Base-by-base conservation (phyloP, 2,888 invertebrate species). In the Ernsta delagoae region DNA sequence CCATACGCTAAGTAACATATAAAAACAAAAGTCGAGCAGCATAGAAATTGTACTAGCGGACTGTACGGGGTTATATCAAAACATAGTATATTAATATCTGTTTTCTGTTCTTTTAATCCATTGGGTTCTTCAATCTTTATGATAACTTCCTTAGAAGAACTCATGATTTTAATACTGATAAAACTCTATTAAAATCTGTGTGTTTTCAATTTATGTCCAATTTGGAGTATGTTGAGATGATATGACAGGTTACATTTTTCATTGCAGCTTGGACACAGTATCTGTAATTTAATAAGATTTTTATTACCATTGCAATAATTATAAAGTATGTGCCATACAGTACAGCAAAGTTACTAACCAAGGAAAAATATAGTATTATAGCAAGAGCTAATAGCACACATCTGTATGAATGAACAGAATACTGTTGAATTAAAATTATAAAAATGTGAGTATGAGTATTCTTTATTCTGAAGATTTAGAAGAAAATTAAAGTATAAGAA, bases 1-100 rank as follows among this genome's bases (percentile, higher is more conserved):
- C 98, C 99, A 94, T 99, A 99, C 0, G 98, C 93, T 70, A 98
- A 88, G 87, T 97, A 99, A 82, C 98, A 97, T 73, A 97, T 86
- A 87, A 99, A 98, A 6, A 98, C 97, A 66, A 97, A 97, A 34
- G 92, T 79, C 64, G 96, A 96, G 82, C 98, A 97, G 63, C 96
- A 88, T 1, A 96, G 72, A 83, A 98, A 97, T 86, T 98, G 98
- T 4, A 94, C 88, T 16, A 95, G 93, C 77, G 94, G 92, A 71
- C 95, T 95, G 75, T 95, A 95, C 57, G 94, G 85, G 8, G 95
- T 95, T 65, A 98, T 92, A 81, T 97, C 95, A 74, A 97, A 94
- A 81, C 96, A 97, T 70, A 98, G 86, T 67, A 97, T 95, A 75
- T 95, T 95, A 41, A 96, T 90, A 79, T 94, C 94, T 0, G 88